A percentile compares a stretch with the other conserved stretches of the same genome.
Conservation (phyloP, 2,888 invertebrate genomes). For the Suillia variegata region DNA sequence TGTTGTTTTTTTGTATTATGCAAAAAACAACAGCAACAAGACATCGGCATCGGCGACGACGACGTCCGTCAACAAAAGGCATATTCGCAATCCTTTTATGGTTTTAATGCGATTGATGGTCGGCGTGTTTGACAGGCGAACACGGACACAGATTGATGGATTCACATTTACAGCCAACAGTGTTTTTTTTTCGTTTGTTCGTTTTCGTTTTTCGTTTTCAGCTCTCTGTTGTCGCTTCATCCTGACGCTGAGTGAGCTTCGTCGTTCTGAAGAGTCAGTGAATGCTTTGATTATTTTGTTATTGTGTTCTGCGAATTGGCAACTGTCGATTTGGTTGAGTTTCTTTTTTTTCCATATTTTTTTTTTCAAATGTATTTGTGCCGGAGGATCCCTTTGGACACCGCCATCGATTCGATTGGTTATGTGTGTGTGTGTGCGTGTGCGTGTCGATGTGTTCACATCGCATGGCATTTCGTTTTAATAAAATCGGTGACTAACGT, state of each 20-base stretch:
- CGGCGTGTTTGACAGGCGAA: slow-evolving; percentile 55
- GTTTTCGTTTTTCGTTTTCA: neutral
- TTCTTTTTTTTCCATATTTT: neutral
- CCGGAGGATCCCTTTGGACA: no score
- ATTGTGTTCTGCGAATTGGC: slow-evolving; percentile 36
- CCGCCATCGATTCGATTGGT: neutral
- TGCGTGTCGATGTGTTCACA: slow-evolving; percentile 4
- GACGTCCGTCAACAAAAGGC: slow-evolving; percentile 30
- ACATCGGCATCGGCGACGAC: slow-evolving; percentile 23
- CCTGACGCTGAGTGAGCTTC: neutral
- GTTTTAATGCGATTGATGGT: slow-evolving; percentile 56
- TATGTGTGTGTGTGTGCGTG: neutral
- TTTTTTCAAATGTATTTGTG: slow-evolving; percentile 29
- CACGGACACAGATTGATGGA: slow-evolving; percentile 55
- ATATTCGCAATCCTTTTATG: slow-evolving; percentile 55
- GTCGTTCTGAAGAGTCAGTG: neutral
- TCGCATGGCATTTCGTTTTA: slow-evolving; percentile 21
- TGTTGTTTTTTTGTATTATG: neutral
- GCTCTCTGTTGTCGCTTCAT: neutral
- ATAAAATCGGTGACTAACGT: slow-evolving; percentile 18
- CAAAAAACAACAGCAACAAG: slow-evolving; percentile 28
- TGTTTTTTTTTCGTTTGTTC: neutral
- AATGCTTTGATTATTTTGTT: slow-evolving; percentile 45
- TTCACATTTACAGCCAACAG: slow-evolving; percentile 48
- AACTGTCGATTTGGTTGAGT: slow-evolving; percentile 22